phyloP scores from a whole-genome alignment of 1,140 invertebrate species.

The Glossosoma conforme region DNA sequence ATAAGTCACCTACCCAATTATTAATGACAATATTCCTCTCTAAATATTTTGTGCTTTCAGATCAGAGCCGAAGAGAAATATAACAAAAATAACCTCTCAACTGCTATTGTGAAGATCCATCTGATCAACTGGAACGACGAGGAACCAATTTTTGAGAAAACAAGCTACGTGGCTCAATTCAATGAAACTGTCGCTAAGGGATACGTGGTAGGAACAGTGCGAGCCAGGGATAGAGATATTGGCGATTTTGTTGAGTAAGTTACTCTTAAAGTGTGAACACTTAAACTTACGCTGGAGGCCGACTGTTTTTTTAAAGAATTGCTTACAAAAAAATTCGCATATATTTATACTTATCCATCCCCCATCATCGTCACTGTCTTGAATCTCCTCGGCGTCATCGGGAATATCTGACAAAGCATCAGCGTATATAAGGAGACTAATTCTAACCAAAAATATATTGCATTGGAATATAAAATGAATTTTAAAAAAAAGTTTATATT shows the following conservation, averaged over 20 bases:
- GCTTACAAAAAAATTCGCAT: too few species aligned
- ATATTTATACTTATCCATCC: too few species aligned
- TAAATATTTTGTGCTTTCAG: conserved; percentile 5
- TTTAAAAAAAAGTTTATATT: too few species aligned
- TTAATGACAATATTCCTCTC: conserved; percentile 28
- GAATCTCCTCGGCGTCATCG: too few species aligned
- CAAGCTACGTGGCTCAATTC: conserved; percentile 36
- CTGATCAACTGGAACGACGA: conserved; percentile 57
- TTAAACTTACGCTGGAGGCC: too few species aligned
- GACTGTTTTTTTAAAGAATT: too few species aligned
- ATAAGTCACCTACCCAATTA: conserved; percentile 27
- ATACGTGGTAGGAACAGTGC: conserved; percentile 38
- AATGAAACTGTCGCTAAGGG: conserved; percentile 46
- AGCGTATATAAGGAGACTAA: too few species aligned
- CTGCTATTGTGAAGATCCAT: conserved; percentile 42
- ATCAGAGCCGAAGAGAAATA: conserved; percentile 12
- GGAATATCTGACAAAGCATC: too few species aligned
- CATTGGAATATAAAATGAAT: too few species aligned
- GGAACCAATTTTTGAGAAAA: conserved; percentile 46
- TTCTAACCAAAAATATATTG: too few species aligned
- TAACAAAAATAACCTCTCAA: not conserved
- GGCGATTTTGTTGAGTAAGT: conserved; percentile 51
- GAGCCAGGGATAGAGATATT: conserved; percentile 51
- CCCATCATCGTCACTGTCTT: too few species aligned
- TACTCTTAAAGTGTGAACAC: too few species aligned